phyloP scores from a whole-genome alignment of 2,888 invertebrate genomes.

The Hydropsyche betteni region DNA sequence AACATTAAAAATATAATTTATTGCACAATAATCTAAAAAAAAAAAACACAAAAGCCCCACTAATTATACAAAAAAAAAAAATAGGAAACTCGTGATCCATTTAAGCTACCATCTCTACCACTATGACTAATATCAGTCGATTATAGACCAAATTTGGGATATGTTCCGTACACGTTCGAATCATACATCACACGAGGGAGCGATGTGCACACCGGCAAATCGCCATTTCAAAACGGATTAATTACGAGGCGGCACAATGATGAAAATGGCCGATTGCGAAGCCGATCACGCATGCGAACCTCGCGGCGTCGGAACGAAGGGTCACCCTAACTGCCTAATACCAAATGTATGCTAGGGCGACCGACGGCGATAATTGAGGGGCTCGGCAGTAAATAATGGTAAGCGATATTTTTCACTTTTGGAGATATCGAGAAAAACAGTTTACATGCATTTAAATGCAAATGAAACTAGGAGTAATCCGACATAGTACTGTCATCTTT shows the following conservation, averaged over 20 bases:
- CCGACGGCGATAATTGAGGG: too few species aligned
- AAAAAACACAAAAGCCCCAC: neutral
- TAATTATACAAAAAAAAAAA: neutral
- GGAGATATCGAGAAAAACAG: too few species aligned
- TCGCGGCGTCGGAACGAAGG: too few species aligned
- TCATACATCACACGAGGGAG: conserved; percentile 3
- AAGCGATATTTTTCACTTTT: too few species aligned
- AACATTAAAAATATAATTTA: neutral
- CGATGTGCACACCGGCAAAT: neutral
- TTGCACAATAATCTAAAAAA: neutral
- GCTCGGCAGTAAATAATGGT: too few species aligned
- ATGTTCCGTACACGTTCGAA: conserved; percentile 17
- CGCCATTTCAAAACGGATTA: conserved; percentile 16
- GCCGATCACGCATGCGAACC: too few species aligned
- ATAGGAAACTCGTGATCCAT: conserved; percentile 26
- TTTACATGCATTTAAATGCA: too few species aligned
- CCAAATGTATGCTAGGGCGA: too few species aligned
- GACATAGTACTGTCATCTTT: too few species aligned
- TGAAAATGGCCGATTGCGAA: too few species aligned
- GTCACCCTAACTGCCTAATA: too few species aligned
- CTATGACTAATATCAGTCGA: conserved; percentile 9
- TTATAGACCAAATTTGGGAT: conserved; percentile 3
- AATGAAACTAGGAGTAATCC: too few species aligned
- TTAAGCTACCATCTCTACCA: neutral
- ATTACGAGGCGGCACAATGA: neutral